Evolutionary conservation across 2,888 invertebrate genomes (phyloP).

Genomic region (Heliconius cydno): DNA sequence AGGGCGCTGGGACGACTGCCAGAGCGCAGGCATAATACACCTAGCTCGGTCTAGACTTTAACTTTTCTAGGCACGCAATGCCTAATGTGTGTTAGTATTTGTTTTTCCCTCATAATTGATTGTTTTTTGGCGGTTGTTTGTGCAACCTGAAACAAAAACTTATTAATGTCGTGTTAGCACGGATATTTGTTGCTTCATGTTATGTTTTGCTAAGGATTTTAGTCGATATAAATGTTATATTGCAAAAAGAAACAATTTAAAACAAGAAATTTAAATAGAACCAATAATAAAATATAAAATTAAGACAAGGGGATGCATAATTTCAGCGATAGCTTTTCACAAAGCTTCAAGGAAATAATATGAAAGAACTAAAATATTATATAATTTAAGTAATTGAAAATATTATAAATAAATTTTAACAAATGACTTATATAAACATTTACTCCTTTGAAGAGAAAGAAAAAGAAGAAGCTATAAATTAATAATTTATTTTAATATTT

Average conservation of each 20-base stretch:
- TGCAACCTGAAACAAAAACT: conserved; percentile 40
- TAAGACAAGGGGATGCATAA: neutral
- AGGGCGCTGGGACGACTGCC: conserved; percentile 85
- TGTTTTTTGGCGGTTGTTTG: conserved; percentile 47
- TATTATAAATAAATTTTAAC: too few species aligned
- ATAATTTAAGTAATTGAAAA: too few species aligned
- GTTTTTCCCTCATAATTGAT: conserved; percentile 68
- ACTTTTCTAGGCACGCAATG: conserved; percentile 63
- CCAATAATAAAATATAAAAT: neutral
- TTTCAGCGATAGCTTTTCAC: neutral
- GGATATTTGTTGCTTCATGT: conserved; percentile 39
- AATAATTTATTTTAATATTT: too few species aligned
- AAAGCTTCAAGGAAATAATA: neutral
- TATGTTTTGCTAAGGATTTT: conserved; percentile 2
- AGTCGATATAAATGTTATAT: neutral
- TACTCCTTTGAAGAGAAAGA: too few species aligned
- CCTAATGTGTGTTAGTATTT: conserved; percentile 57
- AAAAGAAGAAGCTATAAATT: too few species aligned
- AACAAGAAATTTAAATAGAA: neutral
- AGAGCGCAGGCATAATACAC: conserved; percentile 82
- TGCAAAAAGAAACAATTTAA: neutral
- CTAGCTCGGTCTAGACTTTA: conserved; percentile 47
- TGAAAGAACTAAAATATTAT: too few species aligned
- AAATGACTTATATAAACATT: too few species aligned
- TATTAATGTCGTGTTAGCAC: conserved; percentile 38